Evolutionary conservation across 2,888 invertebrate species (phyloP).

Genomic region (Clitarchus hookeri): DNA sequence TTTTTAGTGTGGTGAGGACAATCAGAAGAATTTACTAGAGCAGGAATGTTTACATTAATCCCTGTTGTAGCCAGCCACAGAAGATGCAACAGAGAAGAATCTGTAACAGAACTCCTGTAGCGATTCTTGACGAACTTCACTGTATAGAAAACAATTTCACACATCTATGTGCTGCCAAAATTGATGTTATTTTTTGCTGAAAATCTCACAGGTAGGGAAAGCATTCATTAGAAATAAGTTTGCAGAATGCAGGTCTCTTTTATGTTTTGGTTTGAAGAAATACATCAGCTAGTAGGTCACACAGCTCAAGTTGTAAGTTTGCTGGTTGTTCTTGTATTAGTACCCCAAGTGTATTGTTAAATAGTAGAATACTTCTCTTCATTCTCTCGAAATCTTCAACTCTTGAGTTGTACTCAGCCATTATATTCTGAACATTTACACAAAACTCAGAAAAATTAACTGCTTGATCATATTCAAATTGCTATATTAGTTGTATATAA

Average conservation of each 20-base stretch:
- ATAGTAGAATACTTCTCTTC: background rate
- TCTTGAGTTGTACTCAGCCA: background rate
- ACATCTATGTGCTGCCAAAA: constrained; percentile 40
- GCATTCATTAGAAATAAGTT: constrained; percentile 31
- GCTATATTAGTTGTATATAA: background rate
- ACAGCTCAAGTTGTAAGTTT: constrained; percentile 17
- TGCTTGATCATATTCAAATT: background rate
- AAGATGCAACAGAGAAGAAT: constrained; percentile 20
- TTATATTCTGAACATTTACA: background rate
- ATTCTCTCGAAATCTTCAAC: background rate
- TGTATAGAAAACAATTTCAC: constrained; percentile 36
- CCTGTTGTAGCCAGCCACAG: background rate
- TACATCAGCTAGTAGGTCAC: constrained; percentile 16
- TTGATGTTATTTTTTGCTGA: constrained; percentile 33
- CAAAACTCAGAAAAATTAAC: background rate
- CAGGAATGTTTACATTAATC: constrained; percentile 6
- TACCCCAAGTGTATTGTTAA: constrained; percentile 16
- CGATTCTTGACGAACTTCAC: constrained; percentile 37
- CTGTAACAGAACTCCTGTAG: constrained; percentile 15
- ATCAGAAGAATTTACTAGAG: background rate
- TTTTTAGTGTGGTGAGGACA: background rate
- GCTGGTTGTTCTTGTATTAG: background rate
- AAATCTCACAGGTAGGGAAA: constrained; percentile 33
- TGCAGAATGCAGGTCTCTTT: constrained; percentile 34
- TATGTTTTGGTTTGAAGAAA: constrained; percentile 30